phyloP scores from a whole-genome alignment of 2,113 vertebrate genomes.

The Dendropsophus ebraccatus region DNA sequence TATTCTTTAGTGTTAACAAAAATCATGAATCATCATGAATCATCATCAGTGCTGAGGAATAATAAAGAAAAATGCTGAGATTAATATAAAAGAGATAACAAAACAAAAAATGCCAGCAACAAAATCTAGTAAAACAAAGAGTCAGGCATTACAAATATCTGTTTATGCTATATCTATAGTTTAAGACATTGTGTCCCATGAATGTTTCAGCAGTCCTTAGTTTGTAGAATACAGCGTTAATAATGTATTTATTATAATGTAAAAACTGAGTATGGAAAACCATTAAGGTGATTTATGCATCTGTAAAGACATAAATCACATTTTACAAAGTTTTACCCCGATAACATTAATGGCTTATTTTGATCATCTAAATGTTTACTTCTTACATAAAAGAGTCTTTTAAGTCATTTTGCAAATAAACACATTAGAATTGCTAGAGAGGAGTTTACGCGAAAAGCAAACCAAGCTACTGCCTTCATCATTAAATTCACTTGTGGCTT shows the following conservation, averaged over 20 bases:
- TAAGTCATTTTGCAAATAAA: no score
- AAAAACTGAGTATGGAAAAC: neutral
- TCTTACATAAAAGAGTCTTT: no score
- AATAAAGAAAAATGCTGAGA: no score
- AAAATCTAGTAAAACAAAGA: neutral
- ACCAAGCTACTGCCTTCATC: no score
- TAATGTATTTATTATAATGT: slow-evolving; percentile 15
- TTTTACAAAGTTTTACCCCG: slow-evolving; percentile 8
- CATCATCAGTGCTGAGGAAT: no score
- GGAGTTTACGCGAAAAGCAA: no score
- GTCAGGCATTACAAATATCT: neutral
- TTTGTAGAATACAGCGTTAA: neutral
- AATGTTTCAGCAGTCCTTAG: neutral
- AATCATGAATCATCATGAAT: no score
- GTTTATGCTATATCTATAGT: neutral
- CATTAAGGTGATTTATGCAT: slow-evolving; percentile 34
- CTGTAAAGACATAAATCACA: neutral
- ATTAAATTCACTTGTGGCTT: slow-evolving; percentile 14
- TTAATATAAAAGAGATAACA: no score
- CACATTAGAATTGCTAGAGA: no score
- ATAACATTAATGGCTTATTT: slow-evolving; percentile 16
- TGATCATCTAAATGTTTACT: slow-evolving; percentile 23
- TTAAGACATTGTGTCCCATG: neutral
- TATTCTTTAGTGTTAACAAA: no score
- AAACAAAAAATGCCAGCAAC: neutral